Evolutionary conservation across 2,113 vertebrate genomes (phyloP).

Genomic region (Genyomyrus donnyi): DNA sequence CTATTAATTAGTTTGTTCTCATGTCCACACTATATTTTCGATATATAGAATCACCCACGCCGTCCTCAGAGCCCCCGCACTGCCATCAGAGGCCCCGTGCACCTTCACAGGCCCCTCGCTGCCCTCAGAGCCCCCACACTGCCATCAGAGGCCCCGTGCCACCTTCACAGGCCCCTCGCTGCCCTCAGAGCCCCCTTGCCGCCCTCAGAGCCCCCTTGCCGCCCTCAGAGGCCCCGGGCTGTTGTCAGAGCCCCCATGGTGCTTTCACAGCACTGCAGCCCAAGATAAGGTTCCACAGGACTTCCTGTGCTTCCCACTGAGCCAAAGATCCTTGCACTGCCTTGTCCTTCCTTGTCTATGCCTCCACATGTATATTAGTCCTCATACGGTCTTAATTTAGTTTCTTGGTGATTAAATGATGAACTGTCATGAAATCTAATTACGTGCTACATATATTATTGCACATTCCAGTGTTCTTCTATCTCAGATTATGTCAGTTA

Average conservation of each 20-base stretch:
- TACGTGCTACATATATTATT: slow-evolving; percentile 1
- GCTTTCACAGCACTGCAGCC: not conserved
- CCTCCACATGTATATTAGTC: not conserved
- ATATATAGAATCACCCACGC: not conserved
- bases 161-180: too few relatives aligned
- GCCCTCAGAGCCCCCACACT: not conserved
- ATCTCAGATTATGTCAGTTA: not conserved
- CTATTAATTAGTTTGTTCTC: not conserved
- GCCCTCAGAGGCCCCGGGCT: not conserved
- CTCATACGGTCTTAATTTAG: slow-evolving; percentile 7
- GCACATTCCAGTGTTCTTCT: not conserved
- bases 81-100: too few relatives aligned
- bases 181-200: too few relatives aligned
- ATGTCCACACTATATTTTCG: not conserved
- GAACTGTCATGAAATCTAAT: not conserved
- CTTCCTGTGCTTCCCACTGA: slow-evolving; percentile 77
- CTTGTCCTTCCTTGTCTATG: not conserved
- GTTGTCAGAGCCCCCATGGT: not conserved
- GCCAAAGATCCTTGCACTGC: slow-evolving; percentile 88
- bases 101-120: too few relatives aligned
- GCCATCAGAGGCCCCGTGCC: not conserved
- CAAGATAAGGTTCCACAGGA: slow-evolving; percentile 63
- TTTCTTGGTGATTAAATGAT: not conserved
- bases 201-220: fast-evolving
- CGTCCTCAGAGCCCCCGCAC: not conserved